Evolutionary conservation across 2,113 vertebrate genomes (phyloP), one percentile per base, ranked within the genome.

Genomic region (Ariopsis seemanni): DNA sequence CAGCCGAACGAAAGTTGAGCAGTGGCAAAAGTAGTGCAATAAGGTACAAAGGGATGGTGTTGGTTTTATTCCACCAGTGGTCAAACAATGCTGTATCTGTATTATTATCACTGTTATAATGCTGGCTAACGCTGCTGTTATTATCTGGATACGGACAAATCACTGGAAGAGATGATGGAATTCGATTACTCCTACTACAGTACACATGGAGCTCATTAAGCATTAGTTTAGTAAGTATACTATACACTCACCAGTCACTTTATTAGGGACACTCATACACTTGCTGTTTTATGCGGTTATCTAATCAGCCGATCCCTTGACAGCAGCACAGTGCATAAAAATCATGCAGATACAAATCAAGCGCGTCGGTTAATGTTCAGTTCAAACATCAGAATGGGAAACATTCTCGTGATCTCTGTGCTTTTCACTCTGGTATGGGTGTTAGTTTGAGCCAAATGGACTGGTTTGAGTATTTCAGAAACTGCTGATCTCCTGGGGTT

Each of bases 1-100:
- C 97, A 1, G 98, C 97, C 0, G 98, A 99, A 85, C 96, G 97
- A 91, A 99, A 97, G 93, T 96, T 97, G 87, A 99, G 95, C 86
- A 99, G 94, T 0, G 98, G 98, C 30, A 99, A 93, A 88, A 99
- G 95, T 88, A 99, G 90, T 42, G 93, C 78, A 34, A 97, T 93
- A 48, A 99, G 95, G 92, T 98, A 99, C 63, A 99, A 91, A 0
- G 98, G 98, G n/a, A 99, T 94, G 5, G 97, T 99, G 89, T 90
- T 93, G 62, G 96, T 97, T 93, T 99, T 99, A 92, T 93, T 94
- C 98, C 98, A 99, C 94, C 95, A 98, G 30, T 69, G 89, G 78
- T 96, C 94, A 4, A 99, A 99, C 75, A 90, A 87, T 2, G 85
- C 53, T 71, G 18, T 4, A 25, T 92, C 71, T 63, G 89, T 96